These are phyloP conservation scores for Myocastor coypus DNA, from an alignment of 2,113 vertebrate species.

Conservation along the genomic window DNA sequence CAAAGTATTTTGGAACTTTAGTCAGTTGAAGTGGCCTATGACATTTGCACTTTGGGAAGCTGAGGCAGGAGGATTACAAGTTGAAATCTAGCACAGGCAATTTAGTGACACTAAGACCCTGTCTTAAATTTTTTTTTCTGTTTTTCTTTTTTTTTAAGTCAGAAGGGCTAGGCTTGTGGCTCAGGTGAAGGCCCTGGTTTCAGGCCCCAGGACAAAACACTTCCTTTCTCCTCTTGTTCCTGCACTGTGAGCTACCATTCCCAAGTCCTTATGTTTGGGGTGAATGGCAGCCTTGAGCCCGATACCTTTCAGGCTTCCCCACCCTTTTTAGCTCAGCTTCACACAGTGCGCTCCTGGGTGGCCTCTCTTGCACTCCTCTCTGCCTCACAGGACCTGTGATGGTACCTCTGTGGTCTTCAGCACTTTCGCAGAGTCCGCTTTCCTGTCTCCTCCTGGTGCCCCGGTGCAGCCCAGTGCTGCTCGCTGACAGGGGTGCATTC, in stretches of 20 bases:
- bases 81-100: background rate
- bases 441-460: background rate
- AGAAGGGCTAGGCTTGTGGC: too few species aligned
- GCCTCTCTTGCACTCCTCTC: background rate
- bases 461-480: too few species aligned
- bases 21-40: too few species aligned
- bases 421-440: background rate
- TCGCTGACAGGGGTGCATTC: background rate
- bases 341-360: background rate
- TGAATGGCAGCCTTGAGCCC: background rate
- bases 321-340: background rate
- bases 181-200: background rate
- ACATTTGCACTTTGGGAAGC: background rate
- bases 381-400: background rate
- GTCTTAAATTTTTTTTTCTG: too few species aligned
- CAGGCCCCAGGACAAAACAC: background rate
- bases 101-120: background rate
- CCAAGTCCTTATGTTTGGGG: background rate
- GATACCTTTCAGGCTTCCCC: background rate
- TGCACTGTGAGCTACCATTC: background rate
- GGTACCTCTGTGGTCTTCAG: background rate
- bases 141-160: background rate
- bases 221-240: background rate
- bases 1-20: constrained; percentile 16
- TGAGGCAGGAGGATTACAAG: background rate